Percentiles rank a stretch among this genome's conserved stretches.
Evolutionary conservation across 2,113 vertebrate species (phyloP).

Genomic region (Oenanthe oenanthe): DNA sequence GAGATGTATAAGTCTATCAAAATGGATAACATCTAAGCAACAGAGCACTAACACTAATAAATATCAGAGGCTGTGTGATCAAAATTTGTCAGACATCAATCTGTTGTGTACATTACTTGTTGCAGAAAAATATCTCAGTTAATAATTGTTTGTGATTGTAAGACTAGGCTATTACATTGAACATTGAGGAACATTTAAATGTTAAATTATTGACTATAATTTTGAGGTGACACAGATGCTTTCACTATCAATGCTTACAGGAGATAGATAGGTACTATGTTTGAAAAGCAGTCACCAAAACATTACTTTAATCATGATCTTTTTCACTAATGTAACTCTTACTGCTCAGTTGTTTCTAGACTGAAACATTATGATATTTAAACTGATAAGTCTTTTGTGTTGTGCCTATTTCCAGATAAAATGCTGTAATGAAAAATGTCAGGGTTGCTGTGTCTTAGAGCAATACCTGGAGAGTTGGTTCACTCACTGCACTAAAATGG

Average conservation of each 20-base stretch:
- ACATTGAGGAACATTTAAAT: not conserved
- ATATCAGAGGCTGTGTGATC: constrained; percentile 7
- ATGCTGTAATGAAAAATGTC: not conserved
- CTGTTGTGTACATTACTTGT: not conserved
- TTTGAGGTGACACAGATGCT: not conserved
- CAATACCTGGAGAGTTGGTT: not conserved
- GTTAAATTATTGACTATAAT: not conserved
- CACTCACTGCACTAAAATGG: not conserved
- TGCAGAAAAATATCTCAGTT: not conserved
- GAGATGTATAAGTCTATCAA: constrained; percentile 53
- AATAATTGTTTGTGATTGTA: not conserved
- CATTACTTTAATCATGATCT: not conserved
- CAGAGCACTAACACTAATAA: constrained; percentile 7
- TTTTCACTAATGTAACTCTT: not conserved
- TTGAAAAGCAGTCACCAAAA: not conserved
- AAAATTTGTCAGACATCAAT: constrained; percentile 11
- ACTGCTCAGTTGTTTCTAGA: not conserved
- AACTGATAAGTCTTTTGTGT: not conserved
- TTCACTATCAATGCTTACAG: not conserved
- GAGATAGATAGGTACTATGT: not conserved
- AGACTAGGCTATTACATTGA: not conserved
- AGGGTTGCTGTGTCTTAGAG: not conserved
- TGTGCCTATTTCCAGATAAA: not conserved
- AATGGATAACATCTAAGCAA: constrained; percentile 35
- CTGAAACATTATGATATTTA: not conserved